Evolutionary conservation across 2,888 invertebrate species (phyloP), one percentile per base, ranked within the genome.

Genomic region (Pseudococcus viburni): DNA sequence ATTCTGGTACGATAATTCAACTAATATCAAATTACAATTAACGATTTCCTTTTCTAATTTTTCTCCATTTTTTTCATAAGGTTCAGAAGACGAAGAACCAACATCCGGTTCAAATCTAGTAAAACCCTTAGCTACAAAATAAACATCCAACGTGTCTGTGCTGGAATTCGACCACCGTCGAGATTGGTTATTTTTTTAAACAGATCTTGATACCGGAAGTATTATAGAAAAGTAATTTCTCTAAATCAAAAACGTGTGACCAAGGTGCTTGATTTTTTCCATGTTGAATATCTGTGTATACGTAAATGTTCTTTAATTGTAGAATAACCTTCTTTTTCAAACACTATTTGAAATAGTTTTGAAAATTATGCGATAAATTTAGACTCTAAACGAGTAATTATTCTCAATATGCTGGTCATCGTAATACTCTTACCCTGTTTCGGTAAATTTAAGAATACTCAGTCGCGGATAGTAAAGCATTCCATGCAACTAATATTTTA

Each of bases 1-100:
- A 98, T 92, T 90, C 90, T 86, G 90, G 91, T 90, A 89, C 64
- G 42, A 51, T 64, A 19, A 46, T 83, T 83, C 1, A 46, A 19
- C 8, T 11, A 68, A 22, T 42, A 15, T 33, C 22, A 3, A 64
- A 19, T 1, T 42, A 7, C 8, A 59, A 59, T 59, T n/a, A 51
- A 12, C 48, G 17, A 77, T 4, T 9, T 64, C n/a, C 0, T 39
- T 64, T 42, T 86, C 46, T 15, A 6, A 15, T 48, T 22, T 73
- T 51, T 17, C 17, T n/a, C 8, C 0, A 42, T 26, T 59, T 85
- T 68, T 22, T 90, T 89, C 90, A 90, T 90, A 90, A 89, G 89
- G 90, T 68, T 90, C 90, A 86, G 90, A 90, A 73, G 90, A 89
- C 42, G 90, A 90, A 86, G 90, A 90, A 17, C 89, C 84, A 59